Conservation (phyloP, 2,797 vertebrate genomes). For the Synaphobranchus kaupii region DNA sequence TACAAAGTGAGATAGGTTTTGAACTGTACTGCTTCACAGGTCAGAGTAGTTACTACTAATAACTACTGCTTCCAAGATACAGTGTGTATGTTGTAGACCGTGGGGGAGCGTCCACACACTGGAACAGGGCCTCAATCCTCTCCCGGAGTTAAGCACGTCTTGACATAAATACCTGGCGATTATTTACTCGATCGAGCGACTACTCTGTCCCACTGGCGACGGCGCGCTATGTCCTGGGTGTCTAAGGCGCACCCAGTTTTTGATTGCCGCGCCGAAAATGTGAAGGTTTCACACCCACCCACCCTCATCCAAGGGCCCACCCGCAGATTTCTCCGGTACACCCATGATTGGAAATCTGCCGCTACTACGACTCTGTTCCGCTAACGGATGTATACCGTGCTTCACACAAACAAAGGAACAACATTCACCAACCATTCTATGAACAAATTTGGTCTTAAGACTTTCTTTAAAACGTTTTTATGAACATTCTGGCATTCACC, state of each 20-base stretch:
- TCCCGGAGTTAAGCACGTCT: not conserved
- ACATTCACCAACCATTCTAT: no score
- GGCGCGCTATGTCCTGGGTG: no score
- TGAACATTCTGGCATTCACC: no score
- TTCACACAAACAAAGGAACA: not conserved
- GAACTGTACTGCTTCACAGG: not conserved
- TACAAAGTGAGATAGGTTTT: slow-evolving; percentile 16
- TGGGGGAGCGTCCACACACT: no score
- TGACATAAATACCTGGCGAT: not conserved
- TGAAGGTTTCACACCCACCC: no score
- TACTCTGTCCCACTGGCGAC: not conserved
- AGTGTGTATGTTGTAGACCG: no score
- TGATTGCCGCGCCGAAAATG: not conserved
- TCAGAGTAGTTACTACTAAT: not conserved
- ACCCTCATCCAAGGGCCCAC: no score
- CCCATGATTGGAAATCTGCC: no score
- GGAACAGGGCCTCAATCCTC: not conserved
- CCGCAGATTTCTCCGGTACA: no score
- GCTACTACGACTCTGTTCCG: no score
- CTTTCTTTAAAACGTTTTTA: no score
- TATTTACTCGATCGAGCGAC: not conserved
- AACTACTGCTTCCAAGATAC: not conserved
- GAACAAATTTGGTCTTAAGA: no score
- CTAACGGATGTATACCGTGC: not conserved
- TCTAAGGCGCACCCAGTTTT: not conserved